Base-by-base conservation (phyloP, 1,140 invertebrate genomes). In the Formica exsecta region DNA sequence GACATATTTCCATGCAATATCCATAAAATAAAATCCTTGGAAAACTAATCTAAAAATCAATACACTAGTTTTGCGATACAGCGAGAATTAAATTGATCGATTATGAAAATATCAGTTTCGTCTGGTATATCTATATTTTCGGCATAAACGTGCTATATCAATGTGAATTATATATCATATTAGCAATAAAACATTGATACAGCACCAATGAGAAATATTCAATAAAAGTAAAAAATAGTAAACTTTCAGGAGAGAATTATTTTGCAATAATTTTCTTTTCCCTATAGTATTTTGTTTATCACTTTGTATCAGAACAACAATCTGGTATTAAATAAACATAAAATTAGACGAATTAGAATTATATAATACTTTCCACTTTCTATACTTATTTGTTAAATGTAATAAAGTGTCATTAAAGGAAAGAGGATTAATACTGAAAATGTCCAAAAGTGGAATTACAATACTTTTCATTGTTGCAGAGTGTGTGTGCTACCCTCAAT, bases 1-100 rank as follows among this genome's bases (percentile, higher is more conserved):
- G 3, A 79, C n/a, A 79, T 32, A 66, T 66, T 79, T 79, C 29
- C 29, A 66, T 36, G 61, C n/a, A 54, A 36, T 66, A 66, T 79
- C 29, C 32, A 68, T 65, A 16, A 65, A 22, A 65, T 77, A 7
- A 65, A 66, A 77, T 41, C 6, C 29, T 44, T 32, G 44, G 32
- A 77, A 65, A 36, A 4, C 2, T 11, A 29, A 65, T 51, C 41
- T 44, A 65, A 32, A 77, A 65, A 65, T 65, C 25, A 32, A 76
- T 44, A 76, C 51, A 65, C 11, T 8, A 41, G 22, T 77, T 64
- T 44, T 8, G 5, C 41, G 19, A 32, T 44, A 65, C 41, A 36
- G 51, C 19, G 0, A 44, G 41, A 77, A 66, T 32, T 11, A 16
- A 44, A 48, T 77, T 19, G 11, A 48, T 77, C 19, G 19, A 44